Evolutionary conservation across 2,113 vertebrate genomes (phyloP), one percentile per base, ranked within the genome.

Genomic region (Pterocles burchelli): DNA sequence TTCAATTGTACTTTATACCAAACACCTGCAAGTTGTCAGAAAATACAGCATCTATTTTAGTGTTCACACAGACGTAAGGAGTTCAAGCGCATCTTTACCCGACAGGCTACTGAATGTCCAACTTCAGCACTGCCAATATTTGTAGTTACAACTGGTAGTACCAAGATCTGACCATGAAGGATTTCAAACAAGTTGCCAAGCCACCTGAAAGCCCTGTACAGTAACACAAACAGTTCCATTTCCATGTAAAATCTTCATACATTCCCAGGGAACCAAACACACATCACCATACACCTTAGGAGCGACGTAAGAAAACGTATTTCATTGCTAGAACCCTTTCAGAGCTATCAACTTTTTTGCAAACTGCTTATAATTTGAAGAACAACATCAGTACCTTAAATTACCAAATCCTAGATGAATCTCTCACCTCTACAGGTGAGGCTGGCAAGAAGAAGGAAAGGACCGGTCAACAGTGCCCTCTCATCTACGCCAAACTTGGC

Each of bases 291-390:
- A n/a, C 17, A 76, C 16, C 11, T 48, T 6, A 33, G 2, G 21
- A 82, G 16, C 1, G 1, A 73, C 0, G 0, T 2, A 72, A 58
- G 15, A 54, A 31, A 61, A 29, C 1, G 0, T 1, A 36, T 19
- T 73, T 29, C 33, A 52, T 13, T 88, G 41, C 51, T 14, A n/a
- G 11, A 88, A 67, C 5, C 17, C 10, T 59, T 54, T 20, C 38
- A 71, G 28, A 38, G 17, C 13, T 14, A 38, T 10, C 26, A 34
- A 7, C 1, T 25, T 45, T 31, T 77, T 31, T 63, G n/a, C 49
- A 91, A 41, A 36, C 17, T 5, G 4, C 29, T 71, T 34, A 21
- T 7, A 13, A 31, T 17, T n/a, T 63, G 17, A 89, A 90, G 61
- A 63, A 16, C 41, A 65, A 41, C 12, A 55, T 63, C 45, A 31